These are phyloP conservation scores for Rousettus madagascariensis DNA, from an alignment of 2,797 vertebrate species.

Conservation along the genomic window DNA sequence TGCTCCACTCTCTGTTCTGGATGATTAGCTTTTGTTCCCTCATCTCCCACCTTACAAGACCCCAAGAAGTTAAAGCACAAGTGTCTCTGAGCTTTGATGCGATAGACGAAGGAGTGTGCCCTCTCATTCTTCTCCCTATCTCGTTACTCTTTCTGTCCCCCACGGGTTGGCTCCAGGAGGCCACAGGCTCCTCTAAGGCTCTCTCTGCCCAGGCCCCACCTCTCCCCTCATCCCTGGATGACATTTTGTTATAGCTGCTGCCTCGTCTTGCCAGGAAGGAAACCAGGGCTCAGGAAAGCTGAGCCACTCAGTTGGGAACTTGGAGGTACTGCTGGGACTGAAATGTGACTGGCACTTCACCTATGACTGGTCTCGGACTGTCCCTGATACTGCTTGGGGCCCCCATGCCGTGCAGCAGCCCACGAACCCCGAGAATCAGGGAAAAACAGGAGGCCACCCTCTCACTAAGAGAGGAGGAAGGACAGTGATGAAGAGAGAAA, in stretches of 20 bases:
- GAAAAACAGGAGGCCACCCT: neutral
- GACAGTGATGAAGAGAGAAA: neutral
- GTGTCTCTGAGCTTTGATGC: neutral
- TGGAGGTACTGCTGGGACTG: neutral
- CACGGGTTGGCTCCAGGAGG: accelerated
- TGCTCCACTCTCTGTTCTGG: neutral
- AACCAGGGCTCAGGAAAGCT: neutral
- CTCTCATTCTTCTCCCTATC: neutral
- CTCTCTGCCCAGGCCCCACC: neutral
- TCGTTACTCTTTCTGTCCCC: neutral
- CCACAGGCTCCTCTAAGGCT: neutral
- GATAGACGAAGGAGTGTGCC: no score
- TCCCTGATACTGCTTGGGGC: neutral
- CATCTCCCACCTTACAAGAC: neutral
- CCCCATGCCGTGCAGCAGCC: neutral
- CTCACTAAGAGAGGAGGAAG: neutral
- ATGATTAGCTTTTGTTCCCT: neutral
- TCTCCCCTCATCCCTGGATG: neutral
- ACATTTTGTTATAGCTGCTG: neutral
- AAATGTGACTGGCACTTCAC: neutral
- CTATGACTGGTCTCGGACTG: neutral
- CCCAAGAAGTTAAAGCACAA: neutral
- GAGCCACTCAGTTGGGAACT: neutral
- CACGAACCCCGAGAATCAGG: neutral
- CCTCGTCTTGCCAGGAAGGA: neutral